phyloP scores from a whole-genome alignment of 2,888 invertebrate species.

The Cyclophora punctaria region DNA sequence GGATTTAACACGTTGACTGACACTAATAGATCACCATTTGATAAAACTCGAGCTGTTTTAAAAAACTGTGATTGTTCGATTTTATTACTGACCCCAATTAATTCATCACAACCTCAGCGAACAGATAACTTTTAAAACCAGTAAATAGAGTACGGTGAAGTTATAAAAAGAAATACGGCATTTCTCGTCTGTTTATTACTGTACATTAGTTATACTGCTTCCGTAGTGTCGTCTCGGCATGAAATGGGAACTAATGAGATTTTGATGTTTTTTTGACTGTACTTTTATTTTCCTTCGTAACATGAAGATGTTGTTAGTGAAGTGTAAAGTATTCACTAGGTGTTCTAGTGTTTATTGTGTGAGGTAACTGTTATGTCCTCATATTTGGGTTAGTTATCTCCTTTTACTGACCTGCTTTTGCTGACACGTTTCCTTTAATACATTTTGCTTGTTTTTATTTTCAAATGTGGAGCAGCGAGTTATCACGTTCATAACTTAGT shows the following conservation, averaged over 20 bases:
- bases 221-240: constrained; percentile 73
- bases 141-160: constrained; percentile 64
- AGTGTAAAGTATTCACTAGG: constrained; percentile 34
- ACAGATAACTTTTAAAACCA: constrained; percentile 61
- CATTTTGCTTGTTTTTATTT: no score
- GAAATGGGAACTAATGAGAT: constrained; percentile 75
- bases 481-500: no score
- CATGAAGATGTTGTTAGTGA: constrained; percentile 46
- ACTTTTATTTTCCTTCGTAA: constrained; percentile 66
- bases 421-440: no score
- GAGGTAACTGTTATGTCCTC: no score
- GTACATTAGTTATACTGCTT: constrained; percentile 75
- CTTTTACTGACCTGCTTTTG: no score
- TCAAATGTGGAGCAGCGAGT: no score
- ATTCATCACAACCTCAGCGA: constrained; percentile 32
- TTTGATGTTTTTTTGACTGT: constrained; percentile 76
- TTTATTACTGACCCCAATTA: constrained; percentile 2
- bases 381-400: no score
- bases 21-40: no score
- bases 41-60: no score
- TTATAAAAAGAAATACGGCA: constrained; percentile 74
- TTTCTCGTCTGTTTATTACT: constrained; percentile 70
- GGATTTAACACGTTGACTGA: no score
- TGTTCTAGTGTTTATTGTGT: constrained; percentile 10
- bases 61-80: no score